These are phyloP conservation scores for Chionis minor DNA, from an alignment of 2,113 vertebrate genomes.

Conservation along the genomic window DNA sequence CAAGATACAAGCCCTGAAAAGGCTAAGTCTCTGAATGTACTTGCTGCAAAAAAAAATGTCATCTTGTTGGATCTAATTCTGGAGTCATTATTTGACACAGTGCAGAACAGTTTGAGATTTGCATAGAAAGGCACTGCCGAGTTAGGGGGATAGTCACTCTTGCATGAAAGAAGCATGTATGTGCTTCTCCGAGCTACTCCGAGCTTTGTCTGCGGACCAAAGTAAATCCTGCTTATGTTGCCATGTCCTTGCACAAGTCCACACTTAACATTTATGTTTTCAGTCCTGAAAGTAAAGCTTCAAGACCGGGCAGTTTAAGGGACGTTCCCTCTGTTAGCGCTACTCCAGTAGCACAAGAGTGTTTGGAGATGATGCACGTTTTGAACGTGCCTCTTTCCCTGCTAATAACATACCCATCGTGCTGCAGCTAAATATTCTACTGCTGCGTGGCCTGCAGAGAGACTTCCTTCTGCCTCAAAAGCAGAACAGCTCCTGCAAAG, in stretches of 20 bases:
- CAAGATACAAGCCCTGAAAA: background rate
- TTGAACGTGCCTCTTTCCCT: background rate
- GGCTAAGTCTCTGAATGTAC: background rate
- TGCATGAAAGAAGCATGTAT: background rate
- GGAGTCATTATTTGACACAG: background rate
- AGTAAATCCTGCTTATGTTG: background rate
- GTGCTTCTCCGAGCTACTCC: background rate
- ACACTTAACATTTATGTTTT: accelerated
- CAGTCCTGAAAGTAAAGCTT: background rate
- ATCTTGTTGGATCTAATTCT: slow-evolving; percentile 19
- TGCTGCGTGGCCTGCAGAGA: background rate
- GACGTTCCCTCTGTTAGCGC: background rate
- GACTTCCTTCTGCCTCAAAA: background rate
- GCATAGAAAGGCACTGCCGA: background rate
- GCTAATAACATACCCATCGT: background rate
- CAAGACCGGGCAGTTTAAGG: background rate
- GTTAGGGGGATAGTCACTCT: background rate
- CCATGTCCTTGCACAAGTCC: background rate
- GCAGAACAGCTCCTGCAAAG: background rate
- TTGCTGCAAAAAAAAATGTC: background rate
- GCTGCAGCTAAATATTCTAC: background rate
- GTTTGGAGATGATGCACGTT: background rate
- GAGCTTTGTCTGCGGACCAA: background rate
- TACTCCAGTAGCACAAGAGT: background rate
- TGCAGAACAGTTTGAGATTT: background rate